A percentile compares a stretch with the other conserved stretches of the same genome.
phyloP scores from a whole-genome alignment of 2,797 vertebrate genomes.

The Sternotherus odoratus region DNA sequence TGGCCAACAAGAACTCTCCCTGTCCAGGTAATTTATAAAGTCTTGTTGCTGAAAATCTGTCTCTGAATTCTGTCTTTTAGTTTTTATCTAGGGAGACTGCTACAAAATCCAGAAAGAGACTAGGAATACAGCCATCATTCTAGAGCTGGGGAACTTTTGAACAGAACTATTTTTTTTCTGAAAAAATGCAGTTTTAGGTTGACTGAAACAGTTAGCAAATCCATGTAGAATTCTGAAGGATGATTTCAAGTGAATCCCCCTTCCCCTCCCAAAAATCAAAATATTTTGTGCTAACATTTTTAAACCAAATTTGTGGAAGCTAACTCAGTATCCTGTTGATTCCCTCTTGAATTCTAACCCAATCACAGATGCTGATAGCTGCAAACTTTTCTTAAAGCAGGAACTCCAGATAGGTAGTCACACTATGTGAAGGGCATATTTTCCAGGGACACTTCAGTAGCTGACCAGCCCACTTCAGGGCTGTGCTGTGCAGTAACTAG shows the following conservation, averaged over 20 bases:
- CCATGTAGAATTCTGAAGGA: not conserved
- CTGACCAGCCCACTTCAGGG: too few relatives aligned
- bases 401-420: too few relatives aligned
- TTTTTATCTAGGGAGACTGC: not conserved
- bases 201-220: not conserved
- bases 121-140: not conserved
- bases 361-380: too few relatives aligned
- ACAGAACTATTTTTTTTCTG: not conserved
- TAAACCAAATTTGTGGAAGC: too few relatives aligned
- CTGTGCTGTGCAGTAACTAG: too few relatives aligned
- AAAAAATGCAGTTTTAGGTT: not conserved
- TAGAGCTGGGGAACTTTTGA: not conserved
- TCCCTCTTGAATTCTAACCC: too few relatives aligned
- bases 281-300: too few relatives aligned
- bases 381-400: too few relatives aligned
- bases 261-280: too few relatives aligned
- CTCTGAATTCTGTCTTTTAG: not conserved
- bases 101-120: not conserved
- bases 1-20: not conserved
- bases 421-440: too few relatives aligned
- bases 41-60: not conserved
- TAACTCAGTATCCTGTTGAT: too few relatives aligned
- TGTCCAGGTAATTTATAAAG: not conserved
- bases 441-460: too few relatives aligned
- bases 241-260: not conserved